Evolutionary conservation across 2,888 invertebrate genomes (phyloP).

Genomic region (Philereme transversata): DNA sequence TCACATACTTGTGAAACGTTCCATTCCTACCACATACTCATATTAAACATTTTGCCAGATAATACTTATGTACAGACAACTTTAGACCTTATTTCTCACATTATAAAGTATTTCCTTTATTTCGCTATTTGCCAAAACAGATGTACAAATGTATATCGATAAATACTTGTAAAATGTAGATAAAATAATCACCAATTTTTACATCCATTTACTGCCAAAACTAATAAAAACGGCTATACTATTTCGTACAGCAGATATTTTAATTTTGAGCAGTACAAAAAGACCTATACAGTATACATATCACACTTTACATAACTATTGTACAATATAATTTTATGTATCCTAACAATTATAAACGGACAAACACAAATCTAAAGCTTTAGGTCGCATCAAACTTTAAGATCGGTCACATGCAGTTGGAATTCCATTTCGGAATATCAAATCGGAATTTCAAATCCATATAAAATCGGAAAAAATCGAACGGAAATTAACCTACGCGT

Average conservation of each 20-base stretch:
- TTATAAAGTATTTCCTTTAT: neutral
- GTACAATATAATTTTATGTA: slow-evolving; percentile 6
- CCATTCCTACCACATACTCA: too few species aligned
- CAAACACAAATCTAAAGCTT: neutral
- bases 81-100: too few species aligned
- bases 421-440: too few species aligned
- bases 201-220: slow-evolving; percentile 28
- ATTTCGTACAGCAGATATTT: slow-evolving; percentile 26
- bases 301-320: slow-evolving; percentile 45
- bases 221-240: slow-evolving; percentile 20
- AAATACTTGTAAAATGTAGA: slow-evolving; percentile 21
- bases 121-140: slow-evolving; percentile 19
- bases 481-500: too few species aligned
- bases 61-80: too few species aligned
- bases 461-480: too few species aligned
- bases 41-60: too few species aligned
- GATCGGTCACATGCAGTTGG: neutral
- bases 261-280: slow-evolving; percentile 27
- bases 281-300: slow-evolving; percentile 31
- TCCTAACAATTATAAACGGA: slow-evolving; percentile 5
- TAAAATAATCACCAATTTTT: slow-evolving; percentile 18
- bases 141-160: slow-evolving; percentile 14
- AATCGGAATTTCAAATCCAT: too few species aligned
- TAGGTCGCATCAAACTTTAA: neutral
- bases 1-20: too few species aligned